Conservation (phyloP, 2,113 vertebrate species). For the Leuciscus idus region DNA sequence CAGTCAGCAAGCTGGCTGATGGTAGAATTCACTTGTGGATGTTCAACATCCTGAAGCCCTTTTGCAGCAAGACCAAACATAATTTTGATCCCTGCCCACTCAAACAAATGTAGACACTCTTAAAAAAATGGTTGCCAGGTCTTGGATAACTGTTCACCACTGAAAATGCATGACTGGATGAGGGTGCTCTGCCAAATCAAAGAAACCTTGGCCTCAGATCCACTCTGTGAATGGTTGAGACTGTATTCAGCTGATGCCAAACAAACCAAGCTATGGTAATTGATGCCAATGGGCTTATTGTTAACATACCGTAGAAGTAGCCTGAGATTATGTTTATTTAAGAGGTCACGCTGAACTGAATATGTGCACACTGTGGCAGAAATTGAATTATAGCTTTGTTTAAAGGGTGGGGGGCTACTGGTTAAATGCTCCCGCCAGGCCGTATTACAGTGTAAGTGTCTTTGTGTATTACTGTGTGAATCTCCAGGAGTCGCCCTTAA, state of each 20-base stretch:
- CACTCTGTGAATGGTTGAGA: conserved; percentile 17
- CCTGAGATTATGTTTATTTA: not conserved
- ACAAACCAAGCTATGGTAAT: not conserved
- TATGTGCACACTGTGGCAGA: not conserved
- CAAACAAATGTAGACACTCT: not conserved
- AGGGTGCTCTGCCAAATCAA: conserved; percentile 16
- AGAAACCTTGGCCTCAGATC: conserved; percentile 14
- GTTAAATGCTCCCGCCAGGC: not conserved
- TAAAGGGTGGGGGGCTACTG: not conserved
- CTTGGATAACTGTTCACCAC: conserved; percentile 9
- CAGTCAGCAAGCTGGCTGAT: not conserved
- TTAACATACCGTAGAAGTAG: not conserved
- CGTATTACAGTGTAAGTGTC: not conserved
- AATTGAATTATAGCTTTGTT: not conserved
- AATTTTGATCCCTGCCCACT: conserved; percentile 21
- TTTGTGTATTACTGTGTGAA: not conserved
- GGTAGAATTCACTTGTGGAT: not conserved
- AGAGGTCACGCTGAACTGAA: not conserved
- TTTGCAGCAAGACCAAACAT: not conserved
- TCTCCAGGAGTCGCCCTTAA: not conserved
- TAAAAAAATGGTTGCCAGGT: conserved; percentile 1
- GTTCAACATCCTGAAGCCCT: conserved; percentile 8
- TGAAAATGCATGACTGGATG: conserved; percentile 15
- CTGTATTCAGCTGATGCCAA: conserved; percentile 20
- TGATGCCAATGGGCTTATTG: not conserved